Conservation (phyloP, 2,797 vertebrate species). For the Carduelis carduelis region DNA sequence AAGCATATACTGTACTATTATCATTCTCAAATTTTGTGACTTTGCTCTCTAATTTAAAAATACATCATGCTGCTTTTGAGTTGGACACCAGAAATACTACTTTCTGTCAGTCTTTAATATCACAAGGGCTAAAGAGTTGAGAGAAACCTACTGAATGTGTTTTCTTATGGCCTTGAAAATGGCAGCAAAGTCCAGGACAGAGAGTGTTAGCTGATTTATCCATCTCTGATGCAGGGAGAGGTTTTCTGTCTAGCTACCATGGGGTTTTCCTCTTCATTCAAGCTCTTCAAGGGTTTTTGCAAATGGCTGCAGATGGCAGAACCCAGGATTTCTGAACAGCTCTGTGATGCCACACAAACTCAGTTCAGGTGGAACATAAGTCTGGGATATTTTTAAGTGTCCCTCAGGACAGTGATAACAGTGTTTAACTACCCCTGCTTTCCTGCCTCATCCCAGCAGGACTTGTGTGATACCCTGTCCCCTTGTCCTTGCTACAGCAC, state of each 20-base stretch:
- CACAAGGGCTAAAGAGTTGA: not conserved
- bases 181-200: not conserved
- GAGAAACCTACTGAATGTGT: not conserved
- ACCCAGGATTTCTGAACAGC: not conserved
- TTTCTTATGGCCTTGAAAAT: not conserved
- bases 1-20: not conserved
- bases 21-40: not conserved
- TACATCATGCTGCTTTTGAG: not conserved
- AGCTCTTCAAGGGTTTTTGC: not conserved
- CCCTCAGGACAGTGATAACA: not conserved
- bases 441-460: not conserved
- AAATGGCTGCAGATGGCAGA: not conserved
- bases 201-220: not conserved
- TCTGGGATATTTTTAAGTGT: not conserved
- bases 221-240: not conserved
- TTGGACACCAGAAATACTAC: not conserved
- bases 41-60: not conserved
- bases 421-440: not conserved
- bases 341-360: not conserved
- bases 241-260: not conserved
- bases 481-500: not conserved
- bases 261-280: not conserved
- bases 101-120: not conserved
- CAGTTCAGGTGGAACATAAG: rapidly evolving
- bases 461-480: not conserved